Evolutionary conservation across 2,113 vertebrate genomes (phyloP).

Genomic region (Meleagris gallopavo): DNA sequence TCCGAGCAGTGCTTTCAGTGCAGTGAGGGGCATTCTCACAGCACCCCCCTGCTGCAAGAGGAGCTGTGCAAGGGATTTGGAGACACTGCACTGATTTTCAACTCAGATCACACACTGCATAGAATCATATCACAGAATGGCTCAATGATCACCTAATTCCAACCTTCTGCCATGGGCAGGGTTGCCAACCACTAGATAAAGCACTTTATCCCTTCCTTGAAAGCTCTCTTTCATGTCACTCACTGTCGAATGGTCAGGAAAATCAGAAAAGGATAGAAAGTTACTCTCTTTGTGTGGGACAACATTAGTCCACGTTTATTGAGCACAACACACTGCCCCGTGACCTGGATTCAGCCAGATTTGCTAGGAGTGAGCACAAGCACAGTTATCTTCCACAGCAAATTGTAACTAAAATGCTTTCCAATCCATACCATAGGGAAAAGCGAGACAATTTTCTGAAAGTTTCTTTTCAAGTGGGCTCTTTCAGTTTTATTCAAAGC

Average conservation of each 20-base stretch:
- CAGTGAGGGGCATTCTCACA: not conserved
- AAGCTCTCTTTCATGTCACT: not conserved
- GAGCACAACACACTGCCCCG: fast-evolving
- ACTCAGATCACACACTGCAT: not conserved
- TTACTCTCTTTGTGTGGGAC: not conserved
- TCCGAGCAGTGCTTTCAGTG: not conserved
- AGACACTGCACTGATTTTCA: not conserved
- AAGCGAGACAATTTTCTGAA: not conserved
- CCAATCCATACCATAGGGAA: not conserved
- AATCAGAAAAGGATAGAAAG: not conserved
- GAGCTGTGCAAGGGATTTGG: not conserved
- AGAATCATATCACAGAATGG: no score
- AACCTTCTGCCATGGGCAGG: no score
- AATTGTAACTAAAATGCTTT: not conserved
- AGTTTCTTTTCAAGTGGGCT: not conserved
- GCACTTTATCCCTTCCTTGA: not conserved
- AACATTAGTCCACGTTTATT: not conserved
- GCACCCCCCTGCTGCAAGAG: not conserved
- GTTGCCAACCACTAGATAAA: not conserved
- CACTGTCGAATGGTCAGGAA: not conserved
- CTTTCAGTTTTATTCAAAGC: not conserved
- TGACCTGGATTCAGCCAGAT: not conserved
- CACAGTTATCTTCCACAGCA: not conserved
- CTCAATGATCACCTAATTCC: no score
- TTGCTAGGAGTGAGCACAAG: not conserved